Percentiles rank a stretch among this genome's conserved stretches.
These are phyloP conservation scores for Xestoiulus laeticollis DNA, from an alignment of 2,888 invertebrate species.

Conservation along the genomic window DNA sequence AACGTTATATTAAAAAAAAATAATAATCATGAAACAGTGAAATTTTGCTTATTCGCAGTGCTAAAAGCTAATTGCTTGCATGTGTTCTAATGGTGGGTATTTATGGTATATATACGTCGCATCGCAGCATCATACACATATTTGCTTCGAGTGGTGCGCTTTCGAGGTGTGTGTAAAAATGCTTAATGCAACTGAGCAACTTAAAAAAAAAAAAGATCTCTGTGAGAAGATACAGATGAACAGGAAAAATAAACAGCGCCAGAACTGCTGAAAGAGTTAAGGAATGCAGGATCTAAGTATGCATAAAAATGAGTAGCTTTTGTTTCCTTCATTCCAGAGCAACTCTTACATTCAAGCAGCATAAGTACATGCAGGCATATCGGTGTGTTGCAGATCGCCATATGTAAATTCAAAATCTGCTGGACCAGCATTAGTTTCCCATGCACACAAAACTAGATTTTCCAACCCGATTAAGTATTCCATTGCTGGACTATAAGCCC, in stretches of 20 bases:
- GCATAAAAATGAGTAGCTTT: not conserved
- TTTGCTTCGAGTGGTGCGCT: not conserved
- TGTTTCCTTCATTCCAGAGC: not conserved
- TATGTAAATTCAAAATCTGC: no score
- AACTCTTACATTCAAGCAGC: not conserved
- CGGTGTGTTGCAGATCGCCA: no score
- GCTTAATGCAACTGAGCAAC: not conserved
- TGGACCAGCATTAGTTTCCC: no score
- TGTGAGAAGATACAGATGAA: constrained; percentile 5
- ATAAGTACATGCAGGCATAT: no score
- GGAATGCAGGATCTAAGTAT: not conserved
- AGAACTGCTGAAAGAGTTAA: not conserved
- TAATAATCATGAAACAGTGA: not conserved
- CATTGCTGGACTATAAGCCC: not conserved
- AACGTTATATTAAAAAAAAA: no score
- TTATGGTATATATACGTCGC: not conserved
- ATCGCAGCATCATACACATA: not conserved
- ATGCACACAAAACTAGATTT: no score
- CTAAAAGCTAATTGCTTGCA: not conserved
- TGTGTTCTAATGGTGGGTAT: not conserved
- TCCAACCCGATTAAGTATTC: not conserved
- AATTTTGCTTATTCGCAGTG: no score
- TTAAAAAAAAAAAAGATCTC: not conserved
- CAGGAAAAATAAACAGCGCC: not conserved
- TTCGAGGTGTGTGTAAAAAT: not conserved